A percentile compares a stretch with the other conserved stretches of the same genome.
phyloP scores from a whole-genome alignment of 2,888 invertebrate species.

The Cacoxenus indagator region DNA sequence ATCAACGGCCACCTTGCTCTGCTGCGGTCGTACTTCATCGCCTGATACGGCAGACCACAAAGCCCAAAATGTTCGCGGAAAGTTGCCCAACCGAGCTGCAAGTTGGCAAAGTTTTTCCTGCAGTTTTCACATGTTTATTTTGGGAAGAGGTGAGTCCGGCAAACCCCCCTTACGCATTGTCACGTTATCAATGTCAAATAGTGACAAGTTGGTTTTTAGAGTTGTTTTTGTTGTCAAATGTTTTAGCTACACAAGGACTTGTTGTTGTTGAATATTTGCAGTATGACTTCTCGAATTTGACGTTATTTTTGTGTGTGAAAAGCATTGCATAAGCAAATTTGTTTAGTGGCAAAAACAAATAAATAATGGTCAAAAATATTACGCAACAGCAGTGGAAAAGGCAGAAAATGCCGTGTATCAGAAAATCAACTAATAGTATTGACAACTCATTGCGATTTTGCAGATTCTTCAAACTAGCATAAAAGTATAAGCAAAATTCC shows the following conservation, averaged over 20 bases:
- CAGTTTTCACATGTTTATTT: not conserved
- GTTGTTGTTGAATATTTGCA: too few species aligned
- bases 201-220: not conserved
- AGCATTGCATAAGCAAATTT: not conserved
- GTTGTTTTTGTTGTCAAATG: not conserved
- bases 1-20: not conserved
- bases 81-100: too few species aligned
- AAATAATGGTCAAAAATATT: too few species aligned
- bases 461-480: too few species aligned
- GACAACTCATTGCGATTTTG: too few species aligned
- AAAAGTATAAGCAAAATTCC: too few species aligned
- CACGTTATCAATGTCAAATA: constrained; percentile 17
- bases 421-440: too few species aligned
- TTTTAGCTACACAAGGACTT: not conserved
- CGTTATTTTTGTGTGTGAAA: not conserved
- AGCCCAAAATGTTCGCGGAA: too few species aligned
- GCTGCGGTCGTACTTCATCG: too few species aligned
- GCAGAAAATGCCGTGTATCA: too few species aligned
- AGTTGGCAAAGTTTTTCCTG: not conserved
- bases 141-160: not conserved
- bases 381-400: too few species aligned
- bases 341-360: not conserved
- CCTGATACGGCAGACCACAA: too few species aligned
- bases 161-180: constrained; percentile 4
- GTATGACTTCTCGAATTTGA: constrained; percentile 6